These are phyloP conservation scores for Rhyacophila evoluta DNA, from an alignment of 2,888 invertebrate species.

Conservation along the genomic window DNA sequence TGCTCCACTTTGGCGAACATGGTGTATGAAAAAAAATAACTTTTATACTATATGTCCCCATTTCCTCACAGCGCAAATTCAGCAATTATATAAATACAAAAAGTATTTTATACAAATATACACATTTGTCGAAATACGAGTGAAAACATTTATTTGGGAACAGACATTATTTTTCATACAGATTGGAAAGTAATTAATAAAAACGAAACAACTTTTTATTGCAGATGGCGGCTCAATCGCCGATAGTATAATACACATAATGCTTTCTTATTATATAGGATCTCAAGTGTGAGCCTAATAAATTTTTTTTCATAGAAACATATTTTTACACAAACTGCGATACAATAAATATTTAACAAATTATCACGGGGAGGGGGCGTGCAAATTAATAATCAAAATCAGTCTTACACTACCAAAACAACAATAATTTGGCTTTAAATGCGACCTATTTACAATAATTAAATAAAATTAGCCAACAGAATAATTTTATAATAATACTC, in stretches of 20 bases:
- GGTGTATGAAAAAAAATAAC: too few relatives aligned
- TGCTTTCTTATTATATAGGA: slow-evolving; percentile 31
- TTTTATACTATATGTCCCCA: slow-evolving; percentile 36
- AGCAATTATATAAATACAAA: slow-evolving; percentile 31
- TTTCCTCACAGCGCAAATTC: slow-evolving; percentile 25
- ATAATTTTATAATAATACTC: background rate
- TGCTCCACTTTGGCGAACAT: too few relatives aligned
- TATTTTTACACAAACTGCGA: background rate
- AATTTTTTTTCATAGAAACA: too few relatives aligned
- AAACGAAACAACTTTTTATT: slow-evolving; percentile 38
- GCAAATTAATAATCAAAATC: slow-evolving; percentile 42
- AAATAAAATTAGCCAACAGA: slow-evolving; percentile 31
- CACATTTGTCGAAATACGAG: slow-evolving; percentile 29
- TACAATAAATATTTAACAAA: slow-evolving; percentile 15
- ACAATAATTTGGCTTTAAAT: slow-evolving; percentile 31
- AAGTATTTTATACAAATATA: slow-evolving; percentile 41
- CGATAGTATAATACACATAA: slow-evolving; percentile 36
- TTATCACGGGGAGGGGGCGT: slow-evolving; percentile 1
- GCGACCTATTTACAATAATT: slow-evolving; percentile 38
- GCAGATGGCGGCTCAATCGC: slow-evolving; percentile 27
- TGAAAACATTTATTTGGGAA: slow-evolving; percentile 3
- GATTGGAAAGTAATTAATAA: slow-evolving; percentile 31
- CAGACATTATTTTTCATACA: background rate
- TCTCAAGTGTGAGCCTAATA: slow-evolving; percentile 27
- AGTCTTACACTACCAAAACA: slow-evolving; percentile 49